Evolutionary conservation across 2,888 invertebrate species (phyloP).

Genomic region (Endotricha flammealis): DNA sequence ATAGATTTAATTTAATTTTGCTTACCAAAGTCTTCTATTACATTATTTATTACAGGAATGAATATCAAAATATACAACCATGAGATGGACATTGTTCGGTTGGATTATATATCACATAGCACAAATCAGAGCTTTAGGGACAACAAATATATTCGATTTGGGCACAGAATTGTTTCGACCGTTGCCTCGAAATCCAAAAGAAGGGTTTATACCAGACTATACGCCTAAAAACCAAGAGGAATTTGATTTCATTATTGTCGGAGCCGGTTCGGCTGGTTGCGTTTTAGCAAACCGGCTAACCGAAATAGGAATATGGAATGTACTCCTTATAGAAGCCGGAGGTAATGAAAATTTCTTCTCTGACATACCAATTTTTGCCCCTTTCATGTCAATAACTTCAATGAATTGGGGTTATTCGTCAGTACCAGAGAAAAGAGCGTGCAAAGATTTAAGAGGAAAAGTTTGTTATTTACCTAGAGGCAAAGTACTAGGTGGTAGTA

Average conservation of each 20-base stretch:
- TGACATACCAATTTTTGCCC: slow-evolving; percentile 86
- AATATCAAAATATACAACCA: slow-evolving; percentile 28
- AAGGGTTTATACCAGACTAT: slow-evolving; percentile 65
- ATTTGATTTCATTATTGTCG: slow-evolving; percentile 68
- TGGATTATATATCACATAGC: slow-evolving; percentile 27
- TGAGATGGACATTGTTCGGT: slow-evolving; percentile 37
- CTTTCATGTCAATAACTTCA: slow-evolving; percentile 76
- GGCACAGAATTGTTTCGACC: slow-evolving; percentile 68
- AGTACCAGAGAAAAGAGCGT: slow-evolving; percentile 74
- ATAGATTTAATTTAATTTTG: too few relatives aligned
- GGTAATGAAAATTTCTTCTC: slow-evolving; percentile 86
- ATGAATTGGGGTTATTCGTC: slow-evolving; percentile 87
- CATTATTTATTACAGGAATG: slow-evolving; percentile 41
- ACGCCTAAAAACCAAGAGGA: slow-evolving; percentile 54
- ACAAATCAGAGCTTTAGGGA: slow-evolving; percentile 29
- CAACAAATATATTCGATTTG: slow-evolving; percentile 45
- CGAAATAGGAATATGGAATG: slow-evolving; percentile 82
- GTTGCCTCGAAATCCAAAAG: slow-evolving; percentile 47
- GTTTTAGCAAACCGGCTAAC: slow-evolving; percentile 88
- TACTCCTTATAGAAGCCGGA: slow-evolving; percentile 87
- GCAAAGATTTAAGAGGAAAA: slow-evolving; percentile 66
- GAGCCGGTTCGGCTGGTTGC: slow-evolving; percentile 81
- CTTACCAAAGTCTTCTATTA: neutral
- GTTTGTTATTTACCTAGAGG: slow-evolving; percentile 83
- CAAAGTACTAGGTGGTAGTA: slow-evolving; percentile 84